A percentile compares a stretch with the other conserved stretches of the same genome.
Evolutionary conservation across 2,797 vertebrate species (phyloP).

Genomic region (Neosilurus mollespiculum): DNA sequence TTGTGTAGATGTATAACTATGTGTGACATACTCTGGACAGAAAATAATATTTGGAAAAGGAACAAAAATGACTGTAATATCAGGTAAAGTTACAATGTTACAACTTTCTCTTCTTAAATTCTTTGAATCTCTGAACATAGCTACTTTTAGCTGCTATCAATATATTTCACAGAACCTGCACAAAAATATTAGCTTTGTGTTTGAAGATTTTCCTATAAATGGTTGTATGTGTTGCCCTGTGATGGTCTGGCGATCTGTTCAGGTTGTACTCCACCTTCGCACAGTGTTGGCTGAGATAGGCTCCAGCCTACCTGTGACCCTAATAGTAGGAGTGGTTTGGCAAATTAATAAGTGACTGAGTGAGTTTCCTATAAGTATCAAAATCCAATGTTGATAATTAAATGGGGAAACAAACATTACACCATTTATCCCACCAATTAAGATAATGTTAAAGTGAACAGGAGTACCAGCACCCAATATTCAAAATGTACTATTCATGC

Average conservation of each 20-base stretch:
- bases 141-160: not conserved
- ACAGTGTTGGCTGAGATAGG: no score
- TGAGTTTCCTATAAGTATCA: not conserved
- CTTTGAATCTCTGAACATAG: not conserved
- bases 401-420: not conserved
- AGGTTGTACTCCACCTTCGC: no score
- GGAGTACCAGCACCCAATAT: not conserved
- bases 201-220: not conserved
- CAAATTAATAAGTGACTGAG: no score
- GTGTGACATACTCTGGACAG: constrained; percentile 44
- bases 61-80: constrained; percentile 43
- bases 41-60: constrained; percentile 52
- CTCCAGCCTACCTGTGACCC: no score
- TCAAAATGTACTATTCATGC: not conserved
- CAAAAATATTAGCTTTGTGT: not conserved
- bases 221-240: no score
- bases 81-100: constrained; percentile 38
- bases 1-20: constrained; percentile 22
- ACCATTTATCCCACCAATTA: not conserved
- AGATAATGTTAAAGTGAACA: not conserved
- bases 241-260: no score
- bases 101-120: not conserved
- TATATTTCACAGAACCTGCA: not conserved
- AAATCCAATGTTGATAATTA: no score
- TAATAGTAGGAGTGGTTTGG: no score